Percentiles rank a stretch among this genome's conserved stretches.
Evolutionary conservation across 2,888 invertebrate species (phyloP).

Genomic region (Ectemnius cavifrons): DNA sequence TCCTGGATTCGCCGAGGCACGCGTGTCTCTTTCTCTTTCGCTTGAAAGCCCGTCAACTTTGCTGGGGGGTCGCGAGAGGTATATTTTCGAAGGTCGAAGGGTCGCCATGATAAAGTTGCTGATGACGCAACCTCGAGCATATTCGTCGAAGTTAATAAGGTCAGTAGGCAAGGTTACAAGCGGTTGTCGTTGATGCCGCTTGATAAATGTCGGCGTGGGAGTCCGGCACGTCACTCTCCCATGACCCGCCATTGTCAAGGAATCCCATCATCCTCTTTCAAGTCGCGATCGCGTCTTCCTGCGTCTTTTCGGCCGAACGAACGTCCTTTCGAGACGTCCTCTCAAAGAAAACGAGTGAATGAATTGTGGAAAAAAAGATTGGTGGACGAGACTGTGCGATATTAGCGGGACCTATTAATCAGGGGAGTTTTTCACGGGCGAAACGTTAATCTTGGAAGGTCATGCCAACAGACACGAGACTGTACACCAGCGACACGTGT

Average conservation of each 20-base stretch:
- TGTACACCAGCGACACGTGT: slow-evolving; percentile 28
- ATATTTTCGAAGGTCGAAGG: slow-evolving; percentile 39
- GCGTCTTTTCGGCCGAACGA: slow-evolving; percentile 36
- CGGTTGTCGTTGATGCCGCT: slow-evolving; percentile 47
- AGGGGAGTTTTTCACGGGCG: slow-evolving; percentile 12
- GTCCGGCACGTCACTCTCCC: slow-evolving; percentile 66
- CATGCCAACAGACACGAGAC: neutral
- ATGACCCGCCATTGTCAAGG: slow-evolving; percentile 71
- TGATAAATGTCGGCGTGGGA: slow-evolving; percentile 68
- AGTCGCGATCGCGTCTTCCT: slow-evolving; percentile 34
- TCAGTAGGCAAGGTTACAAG: slow-evolving; percentile 69
- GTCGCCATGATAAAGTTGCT: slow-evolving; percentile 16
- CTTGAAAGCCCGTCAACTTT: neutral
- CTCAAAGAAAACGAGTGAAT: neutral
- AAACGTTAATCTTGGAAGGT: slow-evolving; percentile 5
- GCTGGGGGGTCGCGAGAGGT: neutral
- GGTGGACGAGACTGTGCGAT: neutral
- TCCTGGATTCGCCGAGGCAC: slow-evolving; percentile 8
- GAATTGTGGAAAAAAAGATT: neutral
- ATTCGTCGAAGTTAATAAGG: slow-evolving; percentile 61
- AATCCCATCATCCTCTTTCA: slow-evolving; percentile 50
- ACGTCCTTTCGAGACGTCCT: slow-evolving; percentile 23
- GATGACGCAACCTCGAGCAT: slow-evolving; percentile 47
- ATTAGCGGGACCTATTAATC: slow-evolving; percentile 4
- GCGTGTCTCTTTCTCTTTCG: neutral